Evolutionary conservation across 1,140 invertebrate genomes (phyloP).

Genomic region (Drosophila prosaltans): DNA sequence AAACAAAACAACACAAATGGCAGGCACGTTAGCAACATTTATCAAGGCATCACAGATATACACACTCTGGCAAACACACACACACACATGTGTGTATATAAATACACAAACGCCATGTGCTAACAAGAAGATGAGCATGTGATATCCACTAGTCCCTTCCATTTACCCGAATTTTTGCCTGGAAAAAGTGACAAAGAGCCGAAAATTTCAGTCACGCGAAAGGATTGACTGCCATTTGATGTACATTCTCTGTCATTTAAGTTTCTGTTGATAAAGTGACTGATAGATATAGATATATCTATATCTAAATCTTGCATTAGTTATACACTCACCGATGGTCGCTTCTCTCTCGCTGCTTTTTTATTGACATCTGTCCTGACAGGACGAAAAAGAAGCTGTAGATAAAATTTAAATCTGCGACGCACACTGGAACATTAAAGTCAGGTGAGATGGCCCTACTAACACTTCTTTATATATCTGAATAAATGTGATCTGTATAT

Average conservation of each 20-base stretch:
- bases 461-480: conserved; percentile 44
- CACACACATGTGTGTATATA: conserved; percentile 16
- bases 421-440: conserved; percentile 45
- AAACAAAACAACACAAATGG: conserved; percentile 51
- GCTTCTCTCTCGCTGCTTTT: conserved; percentile 49
- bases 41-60: conserved; percentile 47
- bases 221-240: conserved; percentile 78
- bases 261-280: conserved; percentile 65
- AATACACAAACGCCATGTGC: conserved; percentile 38
- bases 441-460: conserved; percentile 39
- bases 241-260: conserved; percentile 78
- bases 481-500: neutral
- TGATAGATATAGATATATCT: conserved; percentile 52
- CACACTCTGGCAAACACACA: neutral
- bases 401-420: conserved; percentile 70
- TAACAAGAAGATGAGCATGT: conserved; percentile 46
- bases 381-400: conserved; percentile 38
- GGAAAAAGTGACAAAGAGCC: conserved; percentile 69
- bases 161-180: neutral
- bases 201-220: conserved; percentile 79
- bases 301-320: conserved; percentile 5
- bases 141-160: conserved; percentile 3
- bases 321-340: conserved; percentile 45
- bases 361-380: conserved; percentile 68
- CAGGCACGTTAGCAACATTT: conserved; percentile 71